These are phyloP conservation scores for Graphium colonna DNA, from an alignment of 2,888 invertebrate genomes.

Conservation along the genomic window DNA sequence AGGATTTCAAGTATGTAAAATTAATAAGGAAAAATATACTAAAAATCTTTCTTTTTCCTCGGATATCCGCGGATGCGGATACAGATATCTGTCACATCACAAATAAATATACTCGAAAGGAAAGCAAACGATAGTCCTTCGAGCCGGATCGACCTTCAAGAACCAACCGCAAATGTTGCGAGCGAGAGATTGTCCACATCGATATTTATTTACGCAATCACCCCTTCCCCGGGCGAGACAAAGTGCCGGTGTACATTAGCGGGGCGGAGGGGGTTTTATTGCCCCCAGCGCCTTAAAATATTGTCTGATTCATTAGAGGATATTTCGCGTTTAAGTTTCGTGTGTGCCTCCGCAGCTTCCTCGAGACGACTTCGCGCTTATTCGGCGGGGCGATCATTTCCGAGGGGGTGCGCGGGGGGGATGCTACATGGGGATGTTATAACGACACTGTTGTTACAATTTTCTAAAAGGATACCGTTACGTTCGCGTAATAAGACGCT, in stretches of 20 bases:
- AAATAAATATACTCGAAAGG: too few species aligned
- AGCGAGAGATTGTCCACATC: conserved; percentile 69
- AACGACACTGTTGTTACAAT: conserved; percentile 75
- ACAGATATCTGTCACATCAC: too few species aligned
- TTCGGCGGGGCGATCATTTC: conserved; percentile 64
- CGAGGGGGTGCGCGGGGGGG: conserved; percentile 40
- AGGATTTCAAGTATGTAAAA: too few species aligned
- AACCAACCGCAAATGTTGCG: conserved; percentile 34
- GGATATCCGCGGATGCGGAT: too few species aligned
- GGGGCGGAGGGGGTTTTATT: conserved; percentile 73
- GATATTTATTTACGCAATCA: conserved; percentile 69
- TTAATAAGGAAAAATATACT: too few species aligned
- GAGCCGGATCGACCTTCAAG: background rate
- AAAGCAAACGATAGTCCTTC: background rate
- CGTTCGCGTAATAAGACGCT: conserved; percentile 78
- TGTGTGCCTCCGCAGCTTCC: conserved; percentile 60
- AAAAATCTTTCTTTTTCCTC: too few species aligned
- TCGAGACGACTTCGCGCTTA: conserved; percentile 54
- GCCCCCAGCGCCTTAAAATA: conserved; percentile 77
- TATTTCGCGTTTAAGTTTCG: conserved; percentile 78
- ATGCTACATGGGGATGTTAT: conserved; percentile 29
- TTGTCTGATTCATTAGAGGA: conserved; percentile 80
- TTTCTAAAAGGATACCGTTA: conserved; percentile 79
- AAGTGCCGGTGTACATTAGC: conserved; percentile 75
- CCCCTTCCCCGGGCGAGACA: conserved; percentile 70